Conservation (phyloP, 2,113 vertebrate species). For the Pogona vitticeps region DNA sequence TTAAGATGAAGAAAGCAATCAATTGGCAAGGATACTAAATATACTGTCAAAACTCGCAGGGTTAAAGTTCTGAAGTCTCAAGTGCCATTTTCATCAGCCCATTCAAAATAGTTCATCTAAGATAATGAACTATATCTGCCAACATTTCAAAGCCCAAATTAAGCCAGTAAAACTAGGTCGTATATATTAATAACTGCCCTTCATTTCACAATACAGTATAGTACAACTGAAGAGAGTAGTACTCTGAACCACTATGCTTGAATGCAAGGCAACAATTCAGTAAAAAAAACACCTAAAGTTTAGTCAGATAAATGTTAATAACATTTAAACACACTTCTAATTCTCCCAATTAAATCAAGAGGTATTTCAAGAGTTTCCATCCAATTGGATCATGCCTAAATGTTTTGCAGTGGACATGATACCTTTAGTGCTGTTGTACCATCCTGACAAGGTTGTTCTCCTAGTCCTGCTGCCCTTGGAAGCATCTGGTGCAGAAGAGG, state of each 20-base stretch:
- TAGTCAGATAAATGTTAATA: neutral
- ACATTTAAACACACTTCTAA: neutral
- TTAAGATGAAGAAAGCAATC: neutral
- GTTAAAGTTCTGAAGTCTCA: conserved; percentile 9
- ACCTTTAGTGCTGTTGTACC: neutral
- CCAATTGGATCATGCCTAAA: neutral
- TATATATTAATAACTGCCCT: neutral
- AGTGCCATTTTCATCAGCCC: neutral
- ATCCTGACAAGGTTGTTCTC: neutral
- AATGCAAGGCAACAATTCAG: neutral
- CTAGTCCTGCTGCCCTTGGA: no score
- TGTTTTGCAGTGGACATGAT: neutral
- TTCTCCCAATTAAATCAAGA: neutral
- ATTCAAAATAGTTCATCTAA: neutral
- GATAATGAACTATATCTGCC: neutral
- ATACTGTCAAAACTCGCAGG: neutral
- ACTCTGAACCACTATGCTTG: neutral
- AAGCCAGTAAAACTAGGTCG: neutral
- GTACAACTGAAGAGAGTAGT: neutral
- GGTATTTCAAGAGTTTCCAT: neutral
- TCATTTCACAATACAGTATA: neutral
- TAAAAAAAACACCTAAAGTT: neutral
- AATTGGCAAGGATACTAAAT: conserved; percentile 8
- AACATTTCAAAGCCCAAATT: neutral
- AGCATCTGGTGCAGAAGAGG: no score